Evolutionary conservation across 2,797 vertebrate species (phyloP).

Genomic region (Kryptolebias ocellatus): DNA sequence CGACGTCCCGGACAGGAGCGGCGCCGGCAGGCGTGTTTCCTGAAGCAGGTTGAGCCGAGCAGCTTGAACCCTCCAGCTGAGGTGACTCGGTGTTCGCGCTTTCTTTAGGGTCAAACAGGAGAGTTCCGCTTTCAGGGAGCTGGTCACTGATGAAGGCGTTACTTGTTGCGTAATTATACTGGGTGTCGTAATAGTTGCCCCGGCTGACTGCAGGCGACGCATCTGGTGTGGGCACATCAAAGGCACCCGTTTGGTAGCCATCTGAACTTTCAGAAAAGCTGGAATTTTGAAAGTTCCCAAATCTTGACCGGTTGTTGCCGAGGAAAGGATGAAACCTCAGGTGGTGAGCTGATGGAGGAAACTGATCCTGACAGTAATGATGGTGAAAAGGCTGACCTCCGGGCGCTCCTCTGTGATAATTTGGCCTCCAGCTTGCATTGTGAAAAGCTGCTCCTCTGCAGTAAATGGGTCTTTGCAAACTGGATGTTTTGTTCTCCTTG

Average conservation of each 20-base stretch:
- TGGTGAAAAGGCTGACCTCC: background rate
- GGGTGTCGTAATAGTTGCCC: background rate
- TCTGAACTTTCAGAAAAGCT: background rate
- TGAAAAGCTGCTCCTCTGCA: constrained; percentile 2
- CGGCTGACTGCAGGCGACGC: background rate
- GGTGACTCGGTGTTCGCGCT: background rate
- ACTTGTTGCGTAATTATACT: background rate
- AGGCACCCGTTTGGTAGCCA: background rate
- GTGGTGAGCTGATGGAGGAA: background rate
- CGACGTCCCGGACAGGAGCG: background rate
- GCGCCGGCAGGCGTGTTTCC: background rate
- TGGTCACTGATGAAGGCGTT: constrained; percentile 43
- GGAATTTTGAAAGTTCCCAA: background rate
- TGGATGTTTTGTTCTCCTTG: constrained; percentile 58
- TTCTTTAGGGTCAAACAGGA: constrained; percentile 16
- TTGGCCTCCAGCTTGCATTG: constrained; percentile 12
- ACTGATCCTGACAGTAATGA: background rate
- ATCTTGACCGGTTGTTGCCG: background rate
- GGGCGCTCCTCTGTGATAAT: background rate
- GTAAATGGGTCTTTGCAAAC: constrained; percentile 1
- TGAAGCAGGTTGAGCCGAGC: background rate
- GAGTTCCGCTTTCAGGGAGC: constrained; percentile 13
- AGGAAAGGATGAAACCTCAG: background rate
- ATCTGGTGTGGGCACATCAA: background rate
- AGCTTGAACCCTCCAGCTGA: background rate